Percentiles rank a stretch among this genome's conserved stretches.
phyloP scores from a whole-genome alignment of 2,113 vertebrate species.

The Numida meleagris region DNA sequence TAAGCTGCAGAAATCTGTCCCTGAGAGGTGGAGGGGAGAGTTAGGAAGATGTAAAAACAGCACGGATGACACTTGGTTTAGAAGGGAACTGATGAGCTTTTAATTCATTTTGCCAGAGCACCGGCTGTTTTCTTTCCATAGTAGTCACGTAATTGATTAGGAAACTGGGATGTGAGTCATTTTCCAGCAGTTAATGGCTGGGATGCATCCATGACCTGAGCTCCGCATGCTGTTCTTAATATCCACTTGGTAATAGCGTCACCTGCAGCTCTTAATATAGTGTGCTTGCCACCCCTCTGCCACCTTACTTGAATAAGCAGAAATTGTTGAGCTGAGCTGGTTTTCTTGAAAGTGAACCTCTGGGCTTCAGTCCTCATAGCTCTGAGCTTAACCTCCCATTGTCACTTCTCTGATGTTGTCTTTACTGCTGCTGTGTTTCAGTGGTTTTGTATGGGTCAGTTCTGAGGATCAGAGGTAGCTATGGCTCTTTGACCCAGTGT shows the following conservation, averaged over 20 bases:
- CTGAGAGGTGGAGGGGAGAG: background rate
- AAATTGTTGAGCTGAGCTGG: background rate
- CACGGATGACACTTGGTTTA: background rate
- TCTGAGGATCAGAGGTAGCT: background rate
- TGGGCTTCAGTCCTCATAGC: background rate
- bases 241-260: background rate
- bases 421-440: background rate
- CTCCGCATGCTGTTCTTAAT: background rate
- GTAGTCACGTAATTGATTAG: conserved; percentile 4
- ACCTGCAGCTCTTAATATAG: background rate
- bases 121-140: conserved; percentile 4
- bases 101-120: conserved; percentile 28
- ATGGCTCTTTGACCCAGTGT: background rate
- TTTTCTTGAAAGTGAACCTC: background rate
- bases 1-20: background rate
- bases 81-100: background rate
- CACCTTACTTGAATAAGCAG: background rate
- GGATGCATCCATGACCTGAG: background rate
- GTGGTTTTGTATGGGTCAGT: background rate
- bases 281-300: background rate
- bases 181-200: conserved; percentile 24
- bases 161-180: background rate
- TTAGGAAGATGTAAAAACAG: background rate
- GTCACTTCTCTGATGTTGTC: background rate
- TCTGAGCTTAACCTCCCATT: background rate